Conservation (phyloP, 2,113 vertebrate genomes). For the Galemys pyrenaicus region DNA sequence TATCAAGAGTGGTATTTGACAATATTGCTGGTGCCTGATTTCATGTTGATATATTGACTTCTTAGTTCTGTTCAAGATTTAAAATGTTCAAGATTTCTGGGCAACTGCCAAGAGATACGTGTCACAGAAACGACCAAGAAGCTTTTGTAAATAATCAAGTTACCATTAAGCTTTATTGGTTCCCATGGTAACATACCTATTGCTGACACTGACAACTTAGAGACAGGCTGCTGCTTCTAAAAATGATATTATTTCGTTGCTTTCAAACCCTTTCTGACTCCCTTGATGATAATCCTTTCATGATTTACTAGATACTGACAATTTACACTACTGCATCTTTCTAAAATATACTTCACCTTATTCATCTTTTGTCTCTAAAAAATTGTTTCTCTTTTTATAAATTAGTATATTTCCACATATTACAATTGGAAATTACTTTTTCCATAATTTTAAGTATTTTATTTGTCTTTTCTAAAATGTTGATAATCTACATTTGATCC, state of each 20-base stretch:
- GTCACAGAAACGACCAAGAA: neutral
- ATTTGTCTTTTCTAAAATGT: neutral
- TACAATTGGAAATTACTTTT: neutral
- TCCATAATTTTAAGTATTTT: neutral
- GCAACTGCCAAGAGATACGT: neutral
- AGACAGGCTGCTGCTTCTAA: neutral
- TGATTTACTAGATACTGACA: neutral
- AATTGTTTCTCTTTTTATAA: neutral
- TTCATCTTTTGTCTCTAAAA: neutral
- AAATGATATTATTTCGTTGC: neutral
- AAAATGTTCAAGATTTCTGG: neutral
- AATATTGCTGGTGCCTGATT: neutral
- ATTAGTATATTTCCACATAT: neutral
- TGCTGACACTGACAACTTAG: conserved; percentile 8
- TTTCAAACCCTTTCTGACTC: neutral
- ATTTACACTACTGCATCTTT: neutral
- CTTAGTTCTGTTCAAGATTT: neutral
- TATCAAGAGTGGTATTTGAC: neutral
- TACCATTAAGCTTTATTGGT: neutral
- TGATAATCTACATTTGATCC: neutral
- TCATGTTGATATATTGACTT: neutral
- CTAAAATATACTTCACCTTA: neutral
- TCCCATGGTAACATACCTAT: neutral
- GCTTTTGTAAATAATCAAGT: conserved; percentile 35
- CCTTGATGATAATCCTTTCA: neutral